Conservation (phyloP, 1,140 invertebrate genomes). For the Archivesica marissinica region DNA sequence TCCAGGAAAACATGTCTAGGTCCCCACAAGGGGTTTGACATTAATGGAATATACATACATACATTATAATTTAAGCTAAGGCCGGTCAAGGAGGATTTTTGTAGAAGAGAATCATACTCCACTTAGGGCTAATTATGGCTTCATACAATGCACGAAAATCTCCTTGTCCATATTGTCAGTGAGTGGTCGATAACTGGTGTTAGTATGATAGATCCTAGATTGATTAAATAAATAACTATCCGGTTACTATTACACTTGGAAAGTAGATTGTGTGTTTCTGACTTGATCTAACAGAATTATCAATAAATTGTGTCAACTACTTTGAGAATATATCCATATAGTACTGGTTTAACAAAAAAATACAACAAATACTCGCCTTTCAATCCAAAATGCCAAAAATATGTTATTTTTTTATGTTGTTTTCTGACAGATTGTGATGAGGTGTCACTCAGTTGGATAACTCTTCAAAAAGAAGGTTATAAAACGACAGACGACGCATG, state of each 20-base stretch:
- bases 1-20: too few species aligned
- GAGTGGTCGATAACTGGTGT: background rate
- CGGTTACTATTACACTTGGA: background rate
- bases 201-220: background rate
- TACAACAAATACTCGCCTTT: background rate
- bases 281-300: background rate
- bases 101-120: too few species aligned
- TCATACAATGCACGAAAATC: too few species aligned
- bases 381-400: background rate
- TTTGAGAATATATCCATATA: background rate
- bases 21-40: too few species aligned
- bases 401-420: conserved; percentile 8
- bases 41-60: too few species aligned
- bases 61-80: too few species aligned
- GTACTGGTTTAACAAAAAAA: background rate
- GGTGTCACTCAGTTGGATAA: conserved; percentile 30
- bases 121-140: too few species aligned
- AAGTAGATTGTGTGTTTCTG: background rate
- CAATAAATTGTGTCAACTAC: background rate
- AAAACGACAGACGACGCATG: too few species aligned
- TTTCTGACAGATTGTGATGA: conserved; percentile 7
- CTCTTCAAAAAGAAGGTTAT: conserved; percentile 24
- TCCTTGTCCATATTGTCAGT: too few species aligned
- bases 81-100: too few species aligned
- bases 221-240: background rate